phyloP scores from a whole-genome alignment of 2,113 vertebrate species.

The Cynocephalus volans region DNA sequence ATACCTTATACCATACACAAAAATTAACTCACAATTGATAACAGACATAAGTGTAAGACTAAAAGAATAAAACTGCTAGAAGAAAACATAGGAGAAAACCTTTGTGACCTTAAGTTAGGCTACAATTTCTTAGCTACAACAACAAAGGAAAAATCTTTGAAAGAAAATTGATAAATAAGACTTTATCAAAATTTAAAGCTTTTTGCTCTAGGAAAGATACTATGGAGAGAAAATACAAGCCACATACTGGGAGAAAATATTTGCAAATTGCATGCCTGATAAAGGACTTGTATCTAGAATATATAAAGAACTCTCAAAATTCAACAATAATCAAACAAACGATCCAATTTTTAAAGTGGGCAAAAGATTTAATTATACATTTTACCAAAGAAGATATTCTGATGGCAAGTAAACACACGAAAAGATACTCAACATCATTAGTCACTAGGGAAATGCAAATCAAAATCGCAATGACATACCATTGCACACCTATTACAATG shows the following conservation, averaged over 20 bases:
- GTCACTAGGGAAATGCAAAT: background rate
- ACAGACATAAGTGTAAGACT: background rate
- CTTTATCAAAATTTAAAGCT: background rate
- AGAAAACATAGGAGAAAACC: background rate
- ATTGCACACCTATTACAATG: background rate
- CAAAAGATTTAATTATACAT: background rate
- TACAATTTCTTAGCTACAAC: background rate
- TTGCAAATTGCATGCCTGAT: background rate
- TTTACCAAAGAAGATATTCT: background rate
- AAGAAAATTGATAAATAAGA: background rate
- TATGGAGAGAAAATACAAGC: background rate
- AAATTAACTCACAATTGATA: background rate
- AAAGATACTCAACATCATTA: background rate
- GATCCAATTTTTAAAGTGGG: background rate
- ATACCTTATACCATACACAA: background rate
- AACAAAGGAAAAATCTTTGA: background rate
- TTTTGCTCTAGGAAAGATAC: conserved; percentile 11
- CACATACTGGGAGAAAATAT: background rate
- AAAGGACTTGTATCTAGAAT: background rate
- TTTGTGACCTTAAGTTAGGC: background rate
- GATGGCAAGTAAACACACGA: background rate
- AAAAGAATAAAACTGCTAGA: background rate
- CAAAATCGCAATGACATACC: background rate
- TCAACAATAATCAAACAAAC: background rate
- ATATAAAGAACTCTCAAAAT: background rate